Conservation (phyloP, 2,113 vertebrate species). For the Aramus guarauna region DNA sequence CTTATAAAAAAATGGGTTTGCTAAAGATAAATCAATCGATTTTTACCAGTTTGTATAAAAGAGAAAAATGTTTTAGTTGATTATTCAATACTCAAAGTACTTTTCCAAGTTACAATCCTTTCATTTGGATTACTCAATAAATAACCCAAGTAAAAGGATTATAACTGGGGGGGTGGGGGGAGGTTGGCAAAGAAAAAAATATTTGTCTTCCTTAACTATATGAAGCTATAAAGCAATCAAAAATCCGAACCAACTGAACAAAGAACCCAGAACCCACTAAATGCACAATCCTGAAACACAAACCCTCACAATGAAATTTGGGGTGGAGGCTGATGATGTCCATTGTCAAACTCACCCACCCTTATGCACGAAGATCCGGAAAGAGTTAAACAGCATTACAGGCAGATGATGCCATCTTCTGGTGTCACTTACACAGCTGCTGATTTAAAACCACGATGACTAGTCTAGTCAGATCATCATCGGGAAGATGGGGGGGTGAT, state of each 20-base stretch:
- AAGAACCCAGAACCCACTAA: background rate
- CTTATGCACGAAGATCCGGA: background rate
- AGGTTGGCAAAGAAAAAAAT: background rate
- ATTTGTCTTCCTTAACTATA: background rate
- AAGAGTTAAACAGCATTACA: conserved; percentile 42
- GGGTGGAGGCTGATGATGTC: no score
- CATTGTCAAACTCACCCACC: background rate
- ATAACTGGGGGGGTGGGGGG: background rate
- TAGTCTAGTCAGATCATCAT: background rate
- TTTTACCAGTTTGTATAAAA: background rate
- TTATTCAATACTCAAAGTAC: background rate
- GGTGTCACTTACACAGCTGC: background rate
- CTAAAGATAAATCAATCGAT: background rate
- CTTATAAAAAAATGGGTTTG: background rate
- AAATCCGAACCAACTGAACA: background rate
- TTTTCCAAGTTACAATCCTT: background rate
- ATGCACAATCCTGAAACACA: fast-evolving
- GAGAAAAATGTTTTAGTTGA: background rate
- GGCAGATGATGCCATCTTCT: conserved; percentile 41
- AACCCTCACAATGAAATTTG: no score
- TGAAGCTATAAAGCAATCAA: background rate
- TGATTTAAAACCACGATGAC: background rate
- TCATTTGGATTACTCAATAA: background rate
- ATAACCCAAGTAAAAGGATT: background rate
- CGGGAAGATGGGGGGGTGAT: background rate